Conservation (phyloP, 35 echinoderm and acorn worm genomes). For the Heliocidaris erythrogramma region DNA sequence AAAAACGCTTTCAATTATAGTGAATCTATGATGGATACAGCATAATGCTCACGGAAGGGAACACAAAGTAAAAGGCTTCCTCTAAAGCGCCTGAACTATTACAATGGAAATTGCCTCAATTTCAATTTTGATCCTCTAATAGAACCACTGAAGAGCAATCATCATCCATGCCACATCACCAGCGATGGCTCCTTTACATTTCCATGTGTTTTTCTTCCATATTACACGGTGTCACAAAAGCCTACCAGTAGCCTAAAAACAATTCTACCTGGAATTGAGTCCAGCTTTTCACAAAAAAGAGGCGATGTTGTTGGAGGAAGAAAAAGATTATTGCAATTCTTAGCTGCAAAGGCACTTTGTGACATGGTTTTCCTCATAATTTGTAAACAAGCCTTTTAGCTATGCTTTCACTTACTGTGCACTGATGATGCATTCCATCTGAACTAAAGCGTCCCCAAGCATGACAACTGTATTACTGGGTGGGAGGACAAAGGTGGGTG, state of each 20-base stretch:
- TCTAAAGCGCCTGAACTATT: neutral
- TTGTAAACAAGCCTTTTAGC: no score
- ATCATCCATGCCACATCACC: neutral
- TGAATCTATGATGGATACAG: neutral
- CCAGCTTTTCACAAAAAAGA: no score
- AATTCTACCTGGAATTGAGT: no score
- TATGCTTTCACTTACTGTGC: neutral
- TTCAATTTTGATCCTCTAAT: neutral
- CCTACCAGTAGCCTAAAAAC: no score
- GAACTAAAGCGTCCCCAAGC: neutral
- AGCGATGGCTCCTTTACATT: neutral
- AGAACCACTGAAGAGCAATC: neutral
- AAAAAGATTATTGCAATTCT: no score
- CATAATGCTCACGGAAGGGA: neutral
- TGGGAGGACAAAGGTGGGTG: neutral
- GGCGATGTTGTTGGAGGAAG: no score
- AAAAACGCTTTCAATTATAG: neutral
- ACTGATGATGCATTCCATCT: constrained; percentile 35
- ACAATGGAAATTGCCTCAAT: neutral
- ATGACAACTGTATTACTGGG: neutral
- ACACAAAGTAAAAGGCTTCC: neutral
- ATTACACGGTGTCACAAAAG: no score
- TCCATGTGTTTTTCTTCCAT: no score
- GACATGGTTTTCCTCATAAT: no score
- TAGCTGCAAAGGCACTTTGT: no score